A percentile compares a stretch with the other conserved stretches of the same genome.
Evolutionary conservation across 1,140 invertebrate species (phyloP).

Genomic region (Eupristina koningsbergeri): DNA sequence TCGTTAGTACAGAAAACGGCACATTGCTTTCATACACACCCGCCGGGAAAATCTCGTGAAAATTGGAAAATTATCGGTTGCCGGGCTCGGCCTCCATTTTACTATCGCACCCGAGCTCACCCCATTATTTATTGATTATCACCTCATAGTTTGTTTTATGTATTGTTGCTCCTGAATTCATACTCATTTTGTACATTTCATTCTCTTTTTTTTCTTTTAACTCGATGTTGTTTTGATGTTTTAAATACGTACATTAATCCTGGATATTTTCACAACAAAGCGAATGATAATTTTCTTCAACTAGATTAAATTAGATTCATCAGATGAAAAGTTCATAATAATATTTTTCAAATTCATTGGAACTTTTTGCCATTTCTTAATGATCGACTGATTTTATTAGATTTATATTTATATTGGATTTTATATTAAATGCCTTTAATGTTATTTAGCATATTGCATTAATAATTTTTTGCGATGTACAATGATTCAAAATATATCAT

Average conservation of each 20-base stretch:
- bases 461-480: not conserved
- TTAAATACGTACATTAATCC: not conserved
- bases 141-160: not conserved
- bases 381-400: not conserved
- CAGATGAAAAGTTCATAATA: not conserved
- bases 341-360: not conserved
- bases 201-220: not conserved
- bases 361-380: not conserved
- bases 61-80: too few species aligned
- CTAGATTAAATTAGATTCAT: not conserved
- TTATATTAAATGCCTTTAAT: too few species aligned
- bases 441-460: too few species aligned
- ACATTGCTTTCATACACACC: constrained; percentile 49
- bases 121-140: not conserved
- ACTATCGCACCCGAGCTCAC: not conserved
- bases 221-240: not conserved
- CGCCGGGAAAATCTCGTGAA: too few species aligned
- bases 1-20: constrained; percentile 62
- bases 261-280: too few species aligned
- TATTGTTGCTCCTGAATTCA: not conserved
- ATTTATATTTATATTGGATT: too few species aligned
- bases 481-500: not conserved
- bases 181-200: not conserved
- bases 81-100: too few species aligned
- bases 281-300: not conserved